Base-by-base conservation (phyloP, 1,140 invertebrate species). In the Polypedilum vanderplanki region DNA sequence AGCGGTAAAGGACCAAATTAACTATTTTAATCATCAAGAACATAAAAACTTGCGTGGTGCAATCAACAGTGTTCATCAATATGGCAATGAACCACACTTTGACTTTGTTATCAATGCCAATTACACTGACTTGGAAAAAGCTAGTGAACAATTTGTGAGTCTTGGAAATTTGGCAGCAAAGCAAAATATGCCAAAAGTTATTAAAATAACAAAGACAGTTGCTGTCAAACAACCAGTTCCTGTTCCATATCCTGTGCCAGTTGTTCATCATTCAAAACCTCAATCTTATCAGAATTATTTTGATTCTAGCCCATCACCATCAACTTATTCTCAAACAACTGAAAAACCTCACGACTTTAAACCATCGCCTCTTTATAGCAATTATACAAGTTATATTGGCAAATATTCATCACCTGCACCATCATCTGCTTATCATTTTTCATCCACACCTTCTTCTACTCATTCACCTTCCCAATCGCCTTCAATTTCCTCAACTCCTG, bases 131-230 rank as follows among this genome's bases (percentile, higher is more conserved):
- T 70, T 70, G 18, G 65, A 70, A 22, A 70, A 70, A 18, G 65
- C 65, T 9, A 70, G 65, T 7, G 65, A 70, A 20, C 46, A 57
- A 57, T 57, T 57, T 57, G 46, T 57, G 46, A 57, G 12, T n/a
- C 7, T 57, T 15, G 65, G 65, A 0, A 18, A 22, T 70, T 20
- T 70, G 65, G 65, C 65, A 22, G 65, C 17, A 8, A 70, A 70
- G 65, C 65, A 70, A 10, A 70, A 70, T 70, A 70, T 70, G 65
- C 65, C 65, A 12, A 70, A 70, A 70, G 65, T 70, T 18, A 70
- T 70, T 9, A 70, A 70, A 70, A 70, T 70, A 1, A 70, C 65
- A 20, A 70, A 70, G 10, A 70, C 65, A 1, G 65, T 70, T 10
- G 65, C 65, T 20, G 65, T 70, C 18, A 70, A 70, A 20, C 65